These are phyloP conservation scores for Unio pictorum DNA, from an alignment of 2,888 invertebrate species.

Conservation along the genomic window DNA sequence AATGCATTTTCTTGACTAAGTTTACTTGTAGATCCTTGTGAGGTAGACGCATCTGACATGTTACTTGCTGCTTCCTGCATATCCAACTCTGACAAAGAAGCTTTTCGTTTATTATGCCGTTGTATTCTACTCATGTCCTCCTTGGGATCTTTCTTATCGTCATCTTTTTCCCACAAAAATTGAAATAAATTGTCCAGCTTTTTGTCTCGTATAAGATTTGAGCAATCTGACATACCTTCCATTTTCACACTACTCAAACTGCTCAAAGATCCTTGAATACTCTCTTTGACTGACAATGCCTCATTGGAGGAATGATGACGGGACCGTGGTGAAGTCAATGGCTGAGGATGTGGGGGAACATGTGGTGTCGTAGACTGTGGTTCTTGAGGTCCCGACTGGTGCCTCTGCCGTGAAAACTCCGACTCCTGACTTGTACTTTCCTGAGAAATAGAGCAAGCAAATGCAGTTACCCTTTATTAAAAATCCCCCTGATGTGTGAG, in stretches of 20 bases:
- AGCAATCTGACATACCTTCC: neutral
- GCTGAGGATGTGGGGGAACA: constrained; percentile 30
- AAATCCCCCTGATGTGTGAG: no score
- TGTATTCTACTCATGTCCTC: constrained; percentile 25
- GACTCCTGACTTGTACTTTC: constrained; percentile 63
- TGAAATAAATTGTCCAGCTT: constrained; percentile 47
- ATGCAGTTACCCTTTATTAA: constrained; percentile 1
- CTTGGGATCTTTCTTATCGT: constrained; percentile 29
- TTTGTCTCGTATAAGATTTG: constrained; percentile 18
- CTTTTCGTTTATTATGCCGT: constrained; percentile 48
- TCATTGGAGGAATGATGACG: no score
- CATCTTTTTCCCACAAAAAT: constrained; percentile 55
- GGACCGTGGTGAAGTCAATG: constrained; percentile 30
- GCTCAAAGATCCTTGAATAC: no score
- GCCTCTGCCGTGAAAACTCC: constrained; percentile 52
- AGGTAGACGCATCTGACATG: constrained; percentile 3
- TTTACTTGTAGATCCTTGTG: constrained; percentile 27
- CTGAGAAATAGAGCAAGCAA: constrained; percentile 27
- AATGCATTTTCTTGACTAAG: constrained; percentile 59
- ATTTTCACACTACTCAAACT: no score
- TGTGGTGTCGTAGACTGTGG: constrained; percentile 58
- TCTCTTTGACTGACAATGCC: no score
- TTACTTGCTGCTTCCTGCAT: constrained; percentile 29
- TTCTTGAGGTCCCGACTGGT: constrained; percentile 63
- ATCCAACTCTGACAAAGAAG: constrained; percentile 42